Evolutionary conservation across 1,140 invertebrate species (phyloP).

Genomic region (Melanaphis sacchari): DNA sequence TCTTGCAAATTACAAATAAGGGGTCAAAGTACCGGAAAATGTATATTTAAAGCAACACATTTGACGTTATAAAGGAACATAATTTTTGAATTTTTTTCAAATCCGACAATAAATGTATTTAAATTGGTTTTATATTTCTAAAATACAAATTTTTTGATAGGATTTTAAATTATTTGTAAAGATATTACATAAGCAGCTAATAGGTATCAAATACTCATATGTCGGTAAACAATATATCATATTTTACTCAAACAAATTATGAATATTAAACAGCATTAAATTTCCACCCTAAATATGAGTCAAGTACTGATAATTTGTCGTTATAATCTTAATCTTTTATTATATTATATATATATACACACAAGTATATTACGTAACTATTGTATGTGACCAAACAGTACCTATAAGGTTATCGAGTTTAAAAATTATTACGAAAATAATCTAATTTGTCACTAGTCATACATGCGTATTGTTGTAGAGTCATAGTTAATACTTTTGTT

Average conservation of each 20-base stretch:
- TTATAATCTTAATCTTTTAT: background rate
- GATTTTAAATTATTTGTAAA: background rate
- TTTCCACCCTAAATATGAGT: background rate
- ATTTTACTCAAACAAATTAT: too few species aligned
- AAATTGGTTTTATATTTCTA: background rate
- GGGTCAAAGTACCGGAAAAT: conserved; percentile 46
- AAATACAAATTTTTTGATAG: background rate
- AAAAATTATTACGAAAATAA: background rate
- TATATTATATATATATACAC: background rate
- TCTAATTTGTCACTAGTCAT: background rate
- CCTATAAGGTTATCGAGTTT: conserved; percentile 1
- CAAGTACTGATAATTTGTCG: background rate
- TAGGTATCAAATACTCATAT: background rate
- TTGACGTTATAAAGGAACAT: background rate
- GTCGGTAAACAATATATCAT: background rate
- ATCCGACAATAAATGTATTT: background rate
- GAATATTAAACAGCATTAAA: background rate
- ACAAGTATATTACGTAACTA: background rate
- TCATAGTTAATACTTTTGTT: background rate
- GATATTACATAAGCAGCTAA: background rate
- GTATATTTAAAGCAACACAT: background rate
- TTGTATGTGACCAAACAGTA: background rate
- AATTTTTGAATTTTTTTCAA: background rate
- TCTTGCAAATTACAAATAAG: background rate
- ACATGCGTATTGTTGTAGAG: background rate